A percentile compares a stretch with the other conserved stretches of the same genome.
Conservation (phyloP, 1,140 invertebrate species). For the Sipha flava region DNA sequence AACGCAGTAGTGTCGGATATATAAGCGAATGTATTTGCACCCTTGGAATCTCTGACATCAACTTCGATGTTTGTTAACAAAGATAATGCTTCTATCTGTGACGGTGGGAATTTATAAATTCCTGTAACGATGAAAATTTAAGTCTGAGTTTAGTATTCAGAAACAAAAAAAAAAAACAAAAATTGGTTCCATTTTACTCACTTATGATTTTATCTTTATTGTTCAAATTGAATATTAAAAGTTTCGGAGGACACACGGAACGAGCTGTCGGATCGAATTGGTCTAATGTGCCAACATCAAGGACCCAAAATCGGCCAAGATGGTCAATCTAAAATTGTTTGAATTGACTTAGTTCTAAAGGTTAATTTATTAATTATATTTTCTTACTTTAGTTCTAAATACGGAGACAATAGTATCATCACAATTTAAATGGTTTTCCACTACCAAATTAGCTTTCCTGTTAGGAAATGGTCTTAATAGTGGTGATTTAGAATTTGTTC, state of each 20-base stretch:
- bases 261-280: conserved; percentile 39
- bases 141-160: too few species aligned
- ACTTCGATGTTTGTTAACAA: conserved; percentile 45
- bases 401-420: conserved; percentile 39
- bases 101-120: conserved; percentile 49
- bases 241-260: conserved; percentile 52
- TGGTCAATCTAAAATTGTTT: conserved; percentile 49
- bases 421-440: conserved; percentile 13
- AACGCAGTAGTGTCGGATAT: conserved; percentile 63
- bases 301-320: conserved; percentile 55
- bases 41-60: conserved; percentile 42
- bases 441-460: conserved; percentile 33
- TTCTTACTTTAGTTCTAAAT: conserved; percentile 38
- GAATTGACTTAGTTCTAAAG: neutral
- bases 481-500: neutral
- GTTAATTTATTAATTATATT: neutral
- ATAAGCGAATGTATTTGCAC: conserved; percentile 59
- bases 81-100: conserved; percentile 44
- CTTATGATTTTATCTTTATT: conserved; percentile 41
- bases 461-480: conserved; percentile 39
- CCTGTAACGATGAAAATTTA: conserved; percentile 42
- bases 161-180: too few species aligned
- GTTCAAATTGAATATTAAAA: conserved; percentile 54
- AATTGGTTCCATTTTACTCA: too few species aligned
- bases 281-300: conserved; percentile 53